Evolutionary conservation across 2,888 invertebrate genomes (phyloP), one percentile per base, ranked within the genome.

Genomic region (Halocaridina rubra): DNA sequence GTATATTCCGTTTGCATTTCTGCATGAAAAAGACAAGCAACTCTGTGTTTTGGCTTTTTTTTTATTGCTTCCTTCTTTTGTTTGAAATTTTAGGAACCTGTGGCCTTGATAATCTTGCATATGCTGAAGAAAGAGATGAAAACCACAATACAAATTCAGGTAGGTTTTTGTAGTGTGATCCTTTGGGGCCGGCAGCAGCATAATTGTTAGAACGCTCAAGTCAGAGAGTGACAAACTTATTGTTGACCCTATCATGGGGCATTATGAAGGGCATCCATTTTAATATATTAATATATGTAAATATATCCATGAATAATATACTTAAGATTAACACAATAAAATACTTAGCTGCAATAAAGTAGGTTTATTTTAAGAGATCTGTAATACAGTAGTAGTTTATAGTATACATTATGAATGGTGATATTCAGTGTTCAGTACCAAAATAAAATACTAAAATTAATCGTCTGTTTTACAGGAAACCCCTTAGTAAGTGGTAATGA

Each of bases 21-120:
- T 10, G 22, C 57, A 19, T n/a, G 22, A n/a, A 57, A 46, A 57
- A 5, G 0, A 57, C 57, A 5, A 22, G 19, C 57, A 22, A 57
- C 57, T 1, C 22, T 30, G 32, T 29, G 27, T 30, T 29, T 29
- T n/a, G 8, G 69, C 69, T 13, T 69, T 10, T 30, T 30, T 69
- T 24, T 69, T 69, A 19, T 69, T 30, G 19, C 30, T 64, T 64
- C 24, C 7, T 67, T 27, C 30, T n/a, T 29, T n/a, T 69, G 53
- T 53, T 16, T 53, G n/a, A n/a, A n/a, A 27, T 67, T 64, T 59
- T 80, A 86, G 87, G 74, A 72, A 30, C 57, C n/a, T 74, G 24
- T 61, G 86, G 84, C 32, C 72, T 69, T 53, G 87, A 80, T 64
- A 87, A 87, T 75, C 57, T 85, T 69, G 87, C 87, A 10, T 87